Evolutionary conservation across 2,113 vertebrate species (phyloP).

Genomic region (Rhabdornis inornatus): DNA sequence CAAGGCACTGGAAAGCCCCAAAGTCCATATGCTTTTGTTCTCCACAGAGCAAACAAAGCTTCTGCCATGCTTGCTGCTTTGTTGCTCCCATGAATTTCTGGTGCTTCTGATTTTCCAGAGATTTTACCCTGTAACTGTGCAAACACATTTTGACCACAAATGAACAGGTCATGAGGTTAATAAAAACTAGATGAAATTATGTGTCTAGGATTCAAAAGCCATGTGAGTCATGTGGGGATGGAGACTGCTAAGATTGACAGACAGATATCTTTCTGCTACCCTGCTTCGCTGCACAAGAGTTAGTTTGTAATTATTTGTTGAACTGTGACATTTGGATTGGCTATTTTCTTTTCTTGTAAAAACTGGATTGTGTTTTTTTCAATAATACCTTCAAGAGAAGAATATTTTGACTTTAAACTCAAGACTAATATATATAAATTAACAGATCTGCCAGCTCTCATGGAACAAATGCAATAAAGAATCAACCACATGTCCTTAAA

Average conservation of each 20-base stretch:
- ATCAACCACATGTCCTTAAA: neutral
- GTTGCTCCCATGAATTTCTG: neutral
- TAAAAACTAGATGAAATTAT: neutral
- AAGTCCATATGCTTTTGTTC: neutral
- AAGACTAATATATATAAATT: neutral
- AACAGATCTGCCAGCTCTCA: neutral
- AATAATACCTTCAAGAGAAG: neutral
- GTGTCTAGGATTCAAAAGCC: neutral
- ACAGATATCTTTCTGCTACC: neutral
- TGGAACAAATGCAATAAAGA: neutral
- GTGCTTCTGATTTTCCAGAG: neutral
- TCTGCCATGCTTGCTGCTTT: neutral
- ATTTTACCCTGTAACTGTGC: neutral
- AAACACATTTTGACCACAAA: neutral
- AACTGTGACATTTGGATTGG: neutral
- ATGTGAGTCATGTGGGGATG: neutral
- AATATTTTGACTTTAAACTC: neutral
- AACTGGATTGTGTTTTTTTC: neutral
- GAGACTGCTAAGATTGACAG: neutral
- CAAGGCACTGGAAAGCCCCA: neutral
- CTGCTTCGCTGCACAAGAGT: neutral
- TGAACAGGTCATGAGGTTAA: neutral
- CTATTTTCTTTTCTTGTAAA: neutral
- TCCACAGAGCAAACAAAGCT: neutral
- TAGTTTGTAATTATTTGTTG: neutral